Evolutionary conservation across 2,797 vertebrate genomes (phyloP).

Genomic region (Melanogrammus aeglefinus): DNA sequence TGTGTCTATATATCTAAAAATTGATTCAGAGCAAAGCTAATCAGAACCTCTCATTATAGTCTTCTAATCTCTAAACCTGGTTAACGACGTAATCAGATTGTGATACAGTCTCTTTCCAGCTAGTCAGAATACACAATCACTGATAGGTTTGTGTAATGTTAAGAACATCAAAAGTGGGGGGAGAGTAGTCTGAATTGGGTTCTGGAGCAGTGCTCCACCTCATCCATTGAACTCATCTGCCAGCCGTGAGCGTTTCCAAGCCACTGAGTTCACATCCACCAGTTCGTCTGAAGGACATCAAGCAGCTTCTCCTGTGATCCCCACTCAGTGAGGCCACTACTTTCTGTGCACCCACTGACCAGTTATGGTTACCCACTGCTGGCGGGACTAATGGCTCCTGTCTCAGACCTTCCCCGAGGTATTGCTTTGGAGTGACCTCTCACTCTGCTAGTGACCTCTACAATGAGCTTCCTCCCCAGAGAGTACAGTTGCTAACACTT

Average conservation of each 20-base stretch:
- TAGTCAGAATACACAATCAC: too few relatives aligned
- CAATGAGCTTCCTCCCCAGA: constrained; percentile 70
- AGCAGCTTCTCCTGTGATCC: background rate
- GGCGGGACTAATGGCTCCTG: constrained; percentile 76
- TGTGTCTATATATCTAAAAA: background rate
- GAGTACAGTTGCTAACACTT: background rate
- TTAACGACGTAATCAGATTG: too few relatives aligned
- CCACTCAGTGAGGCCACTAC: background rate
- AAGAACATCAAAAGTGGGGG: constrained; percentile 17
- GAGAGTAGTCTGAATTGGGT: constrained; percentile 56
- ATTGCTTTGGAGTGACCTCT: constrained; percentile 63
- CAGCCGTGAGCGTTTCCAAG: background rate
- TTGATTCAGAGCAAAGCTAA: too few relatives aligned
- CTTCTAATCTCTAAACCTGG: too few relatives aligned
- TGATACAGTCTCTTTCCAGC: too few relatives aligned
- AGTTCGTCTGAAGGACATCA: background rate
- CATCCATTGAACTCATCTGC: constrained; percentile 38
- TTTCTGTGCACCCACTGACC: constrained; percentile 4
- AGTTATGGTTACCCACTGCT: constrained; percentile 74
- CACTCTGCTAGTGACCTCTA: constrained; percentile 80
- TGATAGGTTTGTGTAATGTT: background rate
- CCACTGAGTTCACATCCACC: constrained; percentile 5
- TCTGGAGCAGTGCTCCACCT: constrained; percentile 33
- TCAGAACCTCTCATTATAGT: too few relatives aligned
- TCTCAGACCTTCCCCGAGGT: constrained; percentile 84